Base-by-base conservation (phyloP, 2,797 vertebrate species). In the Enteromius argenteus region DNA sequence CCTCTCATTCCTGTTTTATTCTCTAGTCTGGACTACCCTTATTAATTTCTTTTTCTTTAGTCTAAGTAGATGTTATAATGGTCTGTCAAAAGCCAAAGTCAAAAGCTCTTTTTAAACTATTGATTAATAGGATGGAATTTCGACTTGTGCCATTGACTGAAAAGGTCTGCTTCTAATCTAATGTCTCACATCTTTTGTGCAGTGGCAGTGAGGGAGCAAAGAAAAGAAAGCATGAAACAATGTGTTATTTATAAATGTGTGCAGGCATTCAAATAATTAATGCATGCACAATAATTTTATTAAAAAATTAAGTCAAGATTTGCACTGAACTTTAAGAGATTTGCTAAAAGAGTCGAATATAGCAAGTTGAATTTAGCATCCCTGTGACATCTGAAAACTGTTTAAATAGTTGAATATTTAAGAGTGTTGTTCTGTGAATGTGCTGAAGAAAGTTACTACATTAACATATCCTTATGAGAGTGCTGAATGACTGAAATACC, bases 61-160 rank as follows among this genome's bases (percentile, higher is more conserved):
- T 67, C 15, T 67, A 83, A 67, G 60, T 75, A 53, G 60, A 66
- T 39, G 32, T 53, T 64, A 73, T 81, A 73, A 73, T 81, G 68
- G 30, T 49, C 56, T 81, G 80, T 73, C 56, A 73, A 73, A 73
- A 81, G 27, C 1, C 7, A 14, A 60, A 81, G 53, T 81, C 27
- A 73, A 81, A 81, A 81, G 68, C 53, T 46, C 56, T 62, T 81
- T 68, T 81, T 62, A 62, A 49, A 17, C 37, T 4, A 62, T 23
- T 81, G 80, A 81, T 73, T 73, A 73, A 62, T 81, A 62, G 21
- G 53, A 64, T 60, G 19, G 17, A 73, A 37, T 73, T 73, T 49
- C 68, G 3, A 42, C 15, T 72, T 15, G 23, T 71, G 58, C 42
- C 51, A 58, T 46, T 72, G 27, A 81, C 14, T 49, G 30, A 81